Percentiles rank a stretch among this genome's conserved stretches.
Evolutionary conservation across 2,113 vertebrate species (phyloP).

Genomic region (Hypanus sabinus): DNA sequence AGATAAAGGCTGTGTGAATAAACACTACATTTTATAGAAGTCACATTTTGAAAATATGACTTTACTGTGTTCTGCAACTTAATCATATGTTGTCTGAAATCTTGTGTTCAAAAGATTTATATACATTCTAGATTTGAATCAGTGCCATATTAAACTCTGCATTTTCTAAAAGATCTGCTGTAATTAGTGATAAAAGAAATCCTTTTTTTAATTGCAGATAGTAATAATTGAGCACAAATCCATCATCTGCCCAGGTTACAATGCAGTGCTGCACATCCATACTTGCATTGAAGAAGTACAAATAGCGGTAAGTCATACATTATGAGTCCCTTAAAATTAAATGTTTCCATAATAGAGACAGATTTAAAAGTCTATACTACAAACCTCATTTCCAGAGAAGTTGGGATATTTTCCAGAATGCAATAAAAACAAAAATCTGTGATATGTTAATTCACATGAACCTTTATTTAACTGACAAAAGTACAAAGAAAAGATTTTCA

Average conservation of each 20-base stretch:
- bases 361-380: too few relatives aligned
- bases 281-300: constrained; percentile 98
- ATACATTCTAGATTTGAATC: background rate
- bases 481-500: too few relatives aligned
- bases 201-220: constrained; percentile 65
- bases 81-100: too few relatives aligned
- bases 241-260: constrained; percentile 98
- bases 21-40: too few relatives aligned
- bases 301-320: constrained; percentile 76
- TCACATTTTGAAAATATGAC: too few relatives aligned
- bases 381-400: too few relatives aligned
- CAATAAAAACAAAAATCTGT: too few relatives aligned
- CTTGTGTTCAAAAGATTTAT: background rate
- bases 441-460: too few relatives aligned
- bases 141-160: background rate
- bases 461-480: too few relatives aligned
- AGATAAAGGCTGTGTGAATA: too few relatives aligned
- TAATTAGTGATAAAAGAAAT: background rate
- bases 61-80: too few relatives aligned
- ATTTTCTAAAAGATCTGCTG: background rate
- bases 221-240: constrained; percentile 99
- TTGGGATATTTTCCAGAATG: too few relatives aligned
- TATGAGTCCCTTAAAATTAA: background rate
- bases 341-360: background rate
- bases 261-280: constrained; percentile 96